Evolutionary conservation across 2,888 invertebrate species (phyloP).

Genomic region (Phengaris arion): DNA sequence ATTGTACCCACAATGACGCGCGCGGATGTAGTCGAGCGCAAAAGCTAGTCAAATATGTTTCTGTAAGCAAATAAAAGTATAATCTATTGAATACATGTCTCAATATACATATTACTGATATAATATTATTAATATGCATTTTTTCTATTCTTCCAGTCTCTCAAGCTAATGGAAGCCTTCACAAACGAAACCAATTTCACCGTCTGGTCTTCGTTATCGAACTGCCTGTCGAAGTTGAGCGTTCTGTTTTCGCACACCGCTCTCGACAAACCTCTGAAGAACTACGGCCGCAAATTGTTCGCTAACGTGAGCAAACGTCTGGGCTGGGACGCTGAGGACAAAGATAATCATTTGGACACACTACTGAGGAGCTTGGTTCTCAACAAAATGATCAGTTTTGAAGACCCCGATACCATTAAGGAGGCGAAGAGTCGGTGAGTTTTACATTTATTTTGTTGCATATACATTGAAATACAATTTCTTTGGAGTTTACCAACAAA

Average conservation of each 20-base stretch:
- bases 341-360: slow-evolving; percentile 92
- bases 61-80: too few species aligned
- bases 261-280: slow-evolving; percentile 84
- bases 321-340: slow-evolving; percentile 91
- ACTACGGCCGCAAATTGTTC: slow-evolving; percentile 87
- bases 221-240: slow-evolving; percentile 87
- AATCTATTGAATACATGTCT: too few species aligned
- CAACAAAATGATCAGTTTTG: slow-evolving; percentile 88
- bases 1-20: too few species aligned
- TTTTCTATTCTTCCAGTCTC: slow-evolving; percentile 56
- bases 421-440: slow-evolving; percentile 85
- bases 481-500: too few species aligned
- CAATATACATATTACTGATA: background rate
- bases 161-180: slow-evolving; percentile 92
- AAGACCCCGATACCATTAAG: slow-evolving; percentile 86
- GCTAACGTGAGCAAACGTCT: slow-evolving; percentile 84
- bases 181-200: slow-evolving; percentile 93
- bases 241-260: slow-evolving; percentile 89
- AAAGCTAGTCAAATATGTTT: too few species aligned
- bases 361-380: slow-evolving; percentile 91
- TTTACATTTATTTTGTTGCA: background rate
- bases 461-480: too few species aligned
- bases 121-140: background rate
- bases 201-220: slow-evolving; percentile 93
- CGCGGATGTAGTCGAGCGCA: too few species aligned